Evolutionary conservation across 1,140 invertebrate genomes (phyloP).

Genomic region (Drosophila quadrilineata): DNA sequence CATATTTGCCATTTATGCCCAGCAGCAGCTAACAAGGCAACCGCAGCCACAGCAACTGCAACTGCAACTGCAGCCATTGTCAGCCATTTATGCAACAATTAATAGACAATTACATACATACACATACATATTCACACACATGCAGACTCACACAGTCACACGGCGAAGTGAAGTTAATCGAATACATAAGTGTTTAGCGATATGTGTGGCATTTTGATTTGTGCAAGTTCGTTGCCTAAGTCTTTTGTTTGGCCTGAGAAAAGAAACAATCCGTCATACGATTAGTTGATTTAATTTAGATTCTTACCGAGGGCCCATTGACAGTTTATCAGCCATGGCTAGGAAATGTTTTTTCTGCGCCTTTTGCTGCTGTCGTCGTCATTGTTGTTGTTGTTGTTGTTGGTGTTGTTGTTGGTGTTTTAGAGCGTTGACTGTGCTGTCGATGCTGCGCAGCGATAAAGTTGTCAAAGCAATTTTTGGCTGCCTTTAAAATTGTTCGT

Average conservation of each 20-base stretch:
- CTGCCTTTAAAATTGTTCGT: constrained; percentile 64
- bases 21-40: constrained; percentile 62
- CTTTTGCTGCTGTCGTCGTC: constrained; percentile 35
- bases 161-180: constrained; percentile 24
- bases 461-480: constrained; percentile 79
- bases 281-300: constrained; percentile 79
- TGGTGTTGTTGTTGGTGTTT: constrained; percentile 4
- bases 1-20: constrained; percentile 34
- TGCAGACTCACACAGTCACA: constrained; percentile 21
- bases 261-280: constrained; percentile 56
- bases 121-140: constrained; percentile 19
- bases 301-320: constrained; percentile 56
- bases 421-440: constrained; percentile 47
- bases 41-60: constrained; percentile 8
- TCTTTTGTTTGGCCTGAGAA: constrained; percentile 55
- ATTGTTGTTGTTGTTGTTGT: constrained; percentile 46
- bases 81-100: constrained; percentile 71
- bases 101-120: constrained; percentile 48
- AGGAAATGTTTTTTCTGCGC: constrained; percentile 55
- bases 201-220: constrained; percentile 52
- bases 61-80: constrained; percentile 55
- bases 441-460: constrained; percentile 73
- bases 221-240: constrained; percentile 66
- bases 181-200: constrained; percentile 26
- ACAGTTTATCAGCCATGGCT: constrained; percentile 64